Evolutionary conservation across 1,140 invertebrate genomes (phyloP).

Genomic region (Sarcophaga bullata): DNA sequence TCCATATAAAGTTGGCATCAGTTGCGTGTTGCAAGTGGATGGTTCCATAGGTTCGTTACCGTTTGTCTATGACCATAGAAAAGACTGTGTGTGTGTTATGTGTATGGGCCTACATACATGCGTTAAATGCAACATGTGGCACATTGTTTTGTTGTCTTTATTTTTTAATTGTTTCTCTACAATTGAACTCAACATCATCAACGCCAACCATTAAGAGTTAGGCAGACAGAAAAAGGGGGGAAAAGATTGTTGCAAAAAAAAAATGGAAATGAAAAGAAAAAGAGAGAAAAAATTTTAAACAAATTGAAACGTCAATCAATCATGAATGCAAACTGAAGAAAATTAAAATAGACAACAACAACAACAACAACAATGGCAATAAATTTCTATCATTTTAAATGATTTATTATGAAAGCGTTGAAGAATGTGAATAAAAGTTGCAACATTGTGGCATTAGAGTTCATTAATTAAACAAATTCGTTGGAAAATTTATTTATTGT

Average conservation of each 20-base stretch:
- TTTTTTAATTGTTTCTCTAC: not conserved
- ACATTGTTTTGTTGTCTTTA: not conserved
- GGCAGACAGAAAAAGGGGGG: too few relatives aligned
- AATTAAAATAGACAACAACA: not conserved
- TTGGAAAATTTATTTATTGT: not conserved
- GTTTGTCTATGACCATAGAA: too few relatives aligned
- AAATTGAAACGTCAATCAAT: conserved; percentile 27
- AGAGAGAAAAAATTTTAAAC: not conserved
- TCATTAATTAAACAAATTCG: not conserved
- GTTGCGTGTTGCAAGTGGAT: not conserved
- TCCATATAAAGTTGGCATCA: not conserved
- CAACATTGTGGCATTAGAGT: not conserved
- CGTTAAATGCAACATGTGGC: not conserved
- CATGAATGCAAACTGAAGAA: not conserved
- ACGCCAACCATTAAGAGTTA: not conserved
- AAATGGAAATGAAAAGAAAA: too few relatives aligned
- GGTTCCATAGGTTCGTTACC: too few relatives aligned
- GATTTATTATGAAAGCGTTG: not conserved
- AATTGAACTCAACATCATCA: conserved; percentile 4
- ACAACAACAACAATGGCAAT: not conserved
- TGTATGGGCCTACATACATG: not conserved
- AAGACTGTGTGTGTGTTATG: not conserved
- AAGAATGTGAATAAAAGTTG: not conserved
- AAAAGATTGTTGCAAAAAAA: too few relatives aligned
- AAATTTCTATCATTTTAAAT: conserved; percentile 12